Conservation (phyloP, 2,113 vertebrate genomes). For the Tautogolabrus adspersus region DNA sequence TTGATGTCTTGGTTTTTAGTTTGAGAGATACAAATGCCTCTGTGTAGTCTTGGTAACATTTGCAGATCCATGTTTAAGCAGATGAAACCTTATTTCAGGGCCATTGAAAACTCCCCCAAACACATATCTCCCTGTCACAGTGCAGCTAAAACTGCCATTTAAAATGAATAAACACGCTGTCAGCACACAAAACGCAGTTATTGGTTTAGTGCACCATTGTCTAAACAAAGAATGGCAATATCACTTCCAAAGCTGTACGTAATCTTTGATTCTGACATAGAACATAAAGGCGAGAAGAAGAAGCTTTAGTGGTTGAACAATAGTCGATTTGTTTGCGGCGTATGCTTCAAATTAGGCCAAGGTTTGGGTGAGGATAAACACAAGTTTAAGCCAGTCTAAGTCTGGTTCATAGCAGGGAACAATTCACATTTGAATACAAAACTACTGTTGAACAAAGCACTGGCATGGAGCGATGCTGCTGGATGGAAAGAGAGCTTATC, state of each 20-base stretch:
- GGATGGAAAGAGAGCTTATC: conserved; percentile 75
- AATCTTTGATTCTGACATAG: conserved; percentile 83
- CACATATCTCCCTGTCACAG: conserved; percentile 65
- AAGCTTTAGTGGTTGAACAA: conserved; percentile 77
- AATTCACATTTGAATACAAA: conserved; percentile 72
- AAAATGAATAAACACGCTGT: conserved; percentile 67
- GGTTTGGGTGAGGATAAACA: conserved; percentile 80
- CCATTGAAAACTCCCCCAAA: conserved; percentile 54
- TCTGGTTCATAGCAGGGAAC: conserved; percentile 63
- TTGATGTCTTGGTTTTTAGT: conserved; percentile 21
- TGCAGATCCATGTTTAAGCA: conserved; percentile 64
- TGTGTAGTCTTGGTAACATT: conserved; percentile 44
- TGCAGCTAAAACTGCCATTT: conserved; percentile 69
- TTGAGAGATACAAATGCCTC: conserved; percentile 29
- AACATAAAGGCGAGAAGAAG: conserved; percentile 69
- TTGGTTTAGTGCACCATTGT: conserved; percentile 78
- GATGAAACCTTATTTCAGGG: conserved; percentile 54
- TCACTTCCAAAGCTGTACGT: conserved; percentile 75
- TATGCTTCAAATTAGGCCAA: conserved; percentile 79
- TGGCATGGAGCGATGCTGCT: conserved; percentile 56
- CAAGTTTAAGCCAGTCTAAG: conserved; percentile 75
- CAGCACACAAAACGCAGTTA: conserved; percentile 72
- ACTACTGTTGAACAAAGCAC: conserved; percentile 69
- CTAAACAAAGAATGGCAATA: conserved; percentile 70
- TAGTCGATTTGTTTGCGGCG: conserved; percentile 78